Conservation (phyloP, 2,888 invertebrate species). For the Pterostichus niger region DNA sequence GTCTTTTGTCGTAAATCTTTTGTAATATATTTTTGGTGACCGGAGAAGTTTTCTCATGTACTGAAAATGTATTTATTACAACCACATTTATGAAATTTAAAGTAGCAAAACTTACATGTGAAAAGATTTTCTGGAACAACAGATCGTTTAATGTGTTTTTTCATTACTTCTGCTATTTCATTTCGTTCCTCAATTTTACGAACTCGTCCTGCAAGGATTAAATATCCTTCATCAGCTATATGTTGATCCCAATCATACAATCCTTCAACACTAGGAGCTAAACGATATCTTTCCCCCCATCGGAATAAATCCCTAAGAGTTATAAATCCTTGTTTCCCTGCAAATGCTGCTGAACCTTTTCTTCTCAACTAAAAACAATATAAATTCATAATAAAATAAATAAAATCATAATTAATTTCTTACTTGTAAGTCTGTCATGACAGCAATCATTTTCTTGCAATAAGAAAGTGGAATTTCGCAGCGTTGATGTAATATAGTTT, state of each 20-base stretch:
- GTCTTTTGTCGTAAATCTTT: conserved; percentile 79
- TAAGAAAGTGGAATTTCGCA: conserved; percentile 93
- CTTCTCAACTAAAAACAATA: conserved; percentile 80
- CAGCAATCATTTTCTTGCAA: conserved; percentile 92
- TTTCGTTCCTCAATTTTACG: conserved; percentile 89
- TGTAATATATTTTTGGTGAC: conserved; percentile 88
- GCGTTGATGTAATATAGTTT: conserved; percentile 91
- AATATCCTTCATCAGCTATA: conserved; percentile 96
- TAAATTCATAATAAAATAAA: conserved; percentile 21
- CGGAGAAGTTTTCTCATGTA: conserved; percentile 84
- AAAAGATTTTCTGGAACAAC: conserved; percentile 87
- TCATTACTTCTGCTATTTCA: conserved; percentile 89
- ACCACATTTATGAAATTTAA: background rate
- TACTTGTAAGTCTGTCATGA: conserved; percentile 94
- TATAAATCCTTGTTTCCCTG: conserved; percentile 95
- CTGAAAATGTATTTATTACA: conserved; percentile 69
- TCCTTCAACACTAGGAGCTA: conserved; percentile 81
- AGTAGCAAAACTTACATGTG: conserved; percentile 77
- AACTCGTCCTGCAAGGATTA: conserved; percentile 95
- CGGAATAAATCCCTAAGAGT: conserved; percentile 96
- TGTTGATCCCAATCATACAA: conserved; percentile 98
- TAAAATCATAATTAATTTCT: conserved; percentile 70
- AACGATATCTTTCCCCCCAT: conserved; percentile 96
- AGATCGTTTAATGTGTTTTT: conserved; percentile 88
- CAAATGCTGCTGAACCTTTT: conserved; percentile 92